Base-by-base conservation (phyloP, 2,113 vertebrate species). In the Apus apus region DNA sequence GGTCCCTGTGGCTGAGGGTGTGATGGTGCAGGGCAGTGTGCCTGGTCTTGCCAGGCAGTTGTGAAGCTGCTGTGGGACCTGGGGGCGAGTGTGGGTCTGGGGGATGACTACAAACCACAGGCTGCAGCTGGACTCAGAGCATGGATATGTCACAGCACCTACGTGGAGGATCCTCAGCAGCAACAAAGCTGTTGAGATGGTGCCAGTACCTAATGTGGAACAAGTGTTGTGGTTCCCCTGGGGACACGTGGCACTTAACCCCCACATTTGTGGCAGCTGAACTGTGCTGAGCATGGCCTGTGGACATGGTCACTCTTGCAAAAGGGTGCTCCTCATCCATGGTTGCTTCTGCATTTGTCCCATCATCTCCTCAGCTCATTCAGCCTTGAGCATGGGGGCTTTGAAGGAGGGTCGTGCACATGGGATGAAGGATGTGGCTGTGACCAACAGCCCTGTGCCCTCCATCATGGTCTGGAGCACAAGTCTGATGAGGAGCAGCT, bases 31-130 rank as follows among this genome's bases (percentile, higher is more conserved):
- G 45, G 45, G 18, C 0, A 11, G 8, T 23, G 36, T 36, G 30
- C 50, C n/a, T 0, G 6, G 32, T 46, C 51, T 18, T 62, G 54
- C 66, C 3, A 2, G 29, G 18, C 27, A 68, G 46, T 43, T 64
- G 50, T 36, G 54, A 64, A 78, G 40, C 50, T 2, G 1, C 34
- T 27, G 46, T 18, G 5, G 45, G 58, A 43, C 29, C 20, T 34
- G 20, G 38, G 16, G 3, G 10, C 1, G 6, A 85, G 17, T 0
- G 1, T 1, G 9, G 26, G 9, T 34, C 18, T 71, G 40, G 25
- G 40, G 48, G 43, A 54, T 1, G 9, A 14, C 36, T 53, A 40
- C 1, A 4, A 36, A 15, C 17, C 29, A 16, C 0, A 0, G 4
- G 16, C 50, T 26, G 40, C 11, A 15, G 29, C 53, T 2, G 0